phyloP scores from a whole-genome alignment of 2,888 invertebrate genomes.

The Ypsolopha sequella region DNA sequence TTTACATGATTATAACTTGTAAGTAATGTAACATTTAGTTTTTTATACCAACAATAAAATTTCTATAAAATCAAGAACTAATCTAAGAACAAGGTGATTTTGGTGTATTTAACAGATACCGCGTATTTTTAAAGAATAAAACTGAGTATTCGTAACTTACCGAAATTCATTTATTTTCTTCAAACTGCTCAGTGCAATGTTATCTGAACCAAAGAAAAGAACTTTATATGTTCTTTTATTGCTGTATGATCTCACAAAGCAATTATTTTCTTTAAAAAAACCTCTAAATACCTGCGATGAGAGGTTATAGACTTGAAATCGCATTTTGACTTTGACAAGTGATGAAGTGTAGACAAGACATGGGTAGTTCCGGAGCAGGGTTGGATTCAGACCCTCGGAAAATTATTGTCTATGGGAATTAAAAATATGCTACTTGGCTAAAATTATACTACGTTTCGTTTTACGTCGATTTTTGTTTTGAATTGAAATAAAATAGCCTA shows the following conservation, averaged over 20 bases:
- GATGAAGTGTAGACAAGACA: no score
- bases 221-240: slow-evolving; percentile 34
- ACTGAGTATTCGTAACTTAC: slow-evolving; percentile 50
- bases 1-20: no score
- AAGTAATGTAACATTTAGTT: no score
- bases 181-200: slow-evolving; percentile 83
- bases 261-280: slow-evolving; percentile 24
- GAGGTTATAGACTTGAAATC: slow-evolving; percentile 35
- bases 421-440: no score
- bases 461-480: no score
- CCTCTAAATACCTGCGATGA: slow-evolving; percentile 18
- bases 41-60: no score
- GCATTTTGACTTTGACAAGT: slow-evolving; percentile 18
- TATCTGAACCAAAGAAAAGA: slow-evolving; percentile 89
- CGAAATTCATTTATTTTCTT: slow-evolving; percentile 74
- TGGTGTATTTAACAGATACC: no score
- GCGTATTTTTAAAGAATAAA: background rate
- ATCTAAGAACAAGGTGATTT: background rate
- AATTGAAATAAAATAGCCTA: no score
- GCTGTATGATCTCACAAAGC: slow-evolving; percentile 20
- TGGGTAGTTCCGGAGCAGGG: no score
- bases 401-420: no score
- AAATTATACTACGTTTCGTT: no score
- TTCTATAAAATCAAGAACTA: background rate
- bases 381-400: no score